Evolutionary conservation across 2,797 vertebrate species (phyloP).

Genomic region (Hippocampus kuda): DNA sequence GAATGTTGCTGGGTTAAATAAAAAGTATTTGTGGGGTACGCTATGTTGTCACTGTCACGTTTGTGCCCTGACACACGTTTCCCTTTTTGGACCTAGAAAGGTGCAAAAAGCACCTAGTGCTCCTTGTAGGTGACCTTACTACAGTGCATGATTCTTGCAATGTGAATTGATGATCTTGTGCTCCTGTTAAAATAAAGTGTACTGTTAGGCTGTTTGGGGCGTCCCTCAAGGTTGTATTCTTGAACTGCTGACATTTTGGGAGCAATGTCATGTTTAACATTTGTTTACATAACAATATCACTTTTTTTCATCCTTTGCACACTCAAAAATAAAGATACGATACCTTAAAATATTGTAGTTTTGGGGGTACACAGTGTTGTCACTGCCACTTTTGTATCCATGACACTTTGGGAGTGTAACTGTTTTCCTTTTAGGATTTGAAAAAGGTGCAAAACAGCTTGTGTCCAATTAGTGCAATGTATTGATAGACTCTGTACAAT

Average conservation of each 20-base stretch:
- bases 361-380: neutral
- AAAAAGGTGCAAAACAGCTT: neutral
- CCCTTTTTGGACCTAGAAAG: neutral
- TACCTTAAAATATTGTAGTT: no score
- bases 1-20: neutral
- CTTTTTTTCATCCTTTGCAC: neutral
- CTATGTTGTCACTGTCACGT: neutral
- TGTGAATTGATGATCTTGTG: neutral
- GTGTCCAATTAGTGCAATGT: no score
- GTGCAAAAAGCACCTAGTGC: neutral
- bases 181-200: neutral
- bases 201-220: neutral
- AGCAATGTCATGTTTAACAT: no score
- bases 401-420: neutral
- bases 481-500: no score
- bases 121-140: neutral
- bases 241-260: neutral
- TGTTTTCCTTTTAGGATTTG: neutral
- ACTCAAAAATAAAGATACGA: neutral
- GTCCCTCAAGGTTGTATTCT: neutral
- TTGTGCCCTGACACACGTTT: neutral
- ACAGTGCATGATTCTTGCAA: neutral
- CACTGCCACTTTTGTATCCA: neutral
- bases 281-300: neutral
- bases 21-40: neutral